These are phyloP conservation scores for Lynx canadensis DNA, from an alignment of 2,113 vertebrate genomes.

Conservation along the genomic window DNA sequence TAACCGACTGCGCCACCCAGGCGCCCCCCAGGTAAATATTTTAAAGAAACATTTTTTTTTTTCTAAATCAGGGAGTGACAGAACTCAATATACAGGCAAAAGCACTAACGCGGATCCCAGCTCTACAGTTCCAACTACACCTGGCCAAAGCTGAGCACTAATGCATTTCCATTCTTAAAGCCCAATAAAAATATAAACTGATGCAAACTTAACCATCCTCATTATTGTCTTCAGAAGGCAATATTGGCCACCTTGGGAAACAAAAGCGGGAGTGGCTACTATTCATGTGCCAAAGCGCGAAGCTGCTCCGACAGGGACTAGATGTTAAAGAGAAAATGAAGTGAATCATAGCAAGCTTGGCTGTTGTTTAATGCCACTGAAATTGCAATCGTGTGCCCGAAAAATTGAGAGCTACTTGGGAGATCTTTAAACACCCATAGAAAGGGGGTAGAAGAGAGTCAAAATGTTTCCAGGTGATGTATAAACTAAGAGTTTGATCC, in stretches of 20 bases:
- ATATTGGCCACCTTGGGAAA: neutral
- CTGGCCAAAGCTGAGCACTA: neutral
- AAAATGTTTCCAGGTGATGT: conserved; percentile 47
- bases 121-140: conserved; percentile 35
- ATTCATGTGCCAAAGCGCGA: conserved; percentile 11
- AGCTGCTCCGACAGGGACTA: neutral
- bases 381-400: conserved; percentile 28
- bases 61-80: neutral
- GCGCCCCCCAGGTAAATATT: neutral
- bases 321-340: conserved; percentile 53
- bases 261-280: neutral
- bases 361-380: conserved; percentile 60
- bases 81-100: neutral
- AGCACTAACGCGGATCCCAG: neutral
- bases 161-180: conserved; percentile 23
- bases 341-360: neutral
- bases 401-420: conserved; percentile 60
- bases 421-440: conserved; percentile 31
- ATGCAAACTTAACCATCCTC: conserved; percentile 20
- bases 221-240: conserved; percentile 13
- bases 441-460: neutral
- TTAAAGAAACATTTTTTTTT: neutral
- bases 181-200: neutral
- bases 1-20: no score
- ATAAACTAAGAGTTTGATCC: conserved; percentile 61